These are phyloP conservation scores for Anisognathus igniventris DNA, from an alignment of 2,797 vertebrate genomes.

Conservation along the genomic window DNA sequence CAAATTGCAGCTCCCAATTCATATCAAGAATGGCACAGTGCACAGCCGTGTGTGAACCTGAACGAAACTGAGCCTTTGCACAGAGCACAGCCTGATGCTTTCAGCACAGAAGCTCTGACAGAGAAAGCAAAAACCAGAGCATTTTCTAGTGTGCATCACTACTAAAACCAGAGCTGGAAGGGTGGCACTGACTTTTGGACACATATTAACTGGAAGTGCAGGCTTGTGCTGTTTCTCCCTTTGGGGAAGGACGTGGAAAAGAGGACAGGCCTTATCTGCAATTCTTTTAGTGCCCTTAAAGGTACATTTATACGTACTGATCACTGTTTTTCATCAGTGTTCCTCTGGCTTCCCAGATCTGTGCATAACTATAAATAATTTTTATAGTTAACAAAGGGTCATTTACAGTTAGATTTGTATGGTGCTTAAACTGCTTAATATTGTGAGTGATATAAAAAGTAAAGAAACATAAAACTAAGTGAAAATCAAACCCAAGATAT, in stretches of 20 bases:
- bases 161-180: background rate
- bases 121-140: background rate
- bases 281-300: background rate
- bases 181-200: background rate
- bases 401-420: background rate
- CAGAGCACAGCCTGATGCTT: background rate
- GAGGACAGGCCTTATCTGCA: background rate
- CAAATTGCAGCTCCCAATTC: background rate
- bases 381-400: background rate
- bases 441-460: background rate
- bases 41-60: background rate
- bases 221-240: background rate
- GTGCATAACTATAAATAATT: background rate
- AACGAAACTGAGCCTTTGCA: background rate
- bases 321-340: background rate
- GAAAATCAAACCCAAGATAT: background rate
- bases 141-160: background rate
- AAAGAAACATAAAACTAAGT: background rate
- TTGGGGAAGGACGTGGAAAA: background rate
- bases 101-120: background rate
- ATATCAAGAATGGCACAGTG: background rate
- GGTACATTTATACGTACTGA: background rate
- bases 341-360: background rate
- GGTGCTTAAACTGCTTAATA: background rate
- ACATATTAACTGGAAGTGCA: fast-evolving